Evolutionary conservation across 2,113 vertebrate species (phyloP).

Genomic region (Jacana jacana): DNA sequence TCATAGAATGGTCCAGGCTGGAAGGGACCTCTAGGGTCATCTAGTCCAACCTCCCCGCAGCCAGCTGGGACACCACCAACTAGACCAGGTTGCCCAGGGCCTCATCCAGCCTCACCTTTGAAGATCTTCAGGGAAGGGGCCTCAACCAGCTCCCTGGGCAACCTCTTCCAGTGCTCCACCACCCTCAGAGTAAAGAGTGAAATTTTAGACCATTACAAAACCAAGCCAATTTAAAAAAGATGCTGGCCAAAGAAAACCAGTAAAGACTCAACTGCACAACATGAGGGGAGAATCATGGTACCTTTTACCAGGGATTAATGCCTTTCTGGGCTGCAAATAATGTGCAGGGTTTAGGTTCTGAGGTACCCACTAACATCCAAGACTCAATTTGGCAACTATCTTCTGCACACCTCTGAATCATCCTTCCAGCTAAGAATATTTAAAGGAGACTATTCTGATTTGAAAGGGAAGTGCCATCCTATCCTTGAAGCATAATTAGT

Average conservation of each 20-base stretch:
- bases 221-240: neutral
- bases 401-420: constrained; percentile 2
- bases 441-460: neutral
- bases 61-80: too few species aligned
- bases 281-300: neutral
- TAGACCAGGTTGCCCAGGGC: too few species aligned
- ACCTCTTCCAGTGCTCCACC: too few species aligned
- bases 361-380: neutral
- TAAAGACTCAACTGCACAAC: neutral
- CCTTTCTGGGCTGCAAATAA: neutral
- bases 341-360: neutral
- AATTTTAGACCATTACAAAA: neutral
- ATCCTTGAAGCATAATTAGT: neutral
- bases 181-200: neutral
- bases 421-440: neutral
- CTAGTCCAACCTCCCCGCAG: too few species aligned
- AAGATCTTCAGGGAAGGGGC: too few species aligned
- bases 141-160: too few species aligned
- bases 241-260: neutral
- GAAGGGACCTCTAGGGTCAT: too few species aligned
- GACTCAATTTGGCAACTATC: neutral
- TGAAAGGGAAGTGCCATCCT: neutral
- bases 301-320: neutral
- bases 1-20: too few species aligned
- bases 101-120: too few species aligned